Conservation (phyloP, 2,888 invertebrate genomes). For the Tinea semifulvella region DNA sequence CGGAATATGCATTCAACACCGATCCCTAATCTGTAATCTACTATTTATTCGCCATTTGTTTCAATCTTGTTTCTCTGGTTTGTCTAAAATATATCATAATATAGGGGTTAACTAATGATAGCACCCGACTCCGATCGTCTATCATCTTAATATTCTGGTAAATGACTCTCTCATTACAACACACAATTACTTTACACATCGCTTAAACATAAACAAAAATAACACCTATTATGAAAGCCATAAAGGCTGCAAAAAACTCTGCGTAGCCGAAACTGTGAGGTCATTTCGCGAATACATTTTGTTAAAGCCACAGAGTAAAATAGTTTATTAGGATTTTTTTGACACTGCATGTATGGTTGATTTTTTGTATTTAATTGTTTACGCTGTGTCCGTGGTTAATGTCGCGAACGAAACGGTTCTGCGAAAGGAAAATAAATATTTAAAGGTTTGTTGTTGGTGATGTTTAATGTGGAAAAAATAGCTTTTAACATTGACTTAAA, state of each 20-base stretch:
- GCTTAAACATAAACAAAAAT: neutral
- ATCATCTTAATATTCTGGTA: constrained; percentile 23
- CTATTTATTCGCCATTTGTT: neutral
- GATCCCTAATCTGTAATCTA: neutral
- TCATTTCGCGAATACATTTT: neutral
- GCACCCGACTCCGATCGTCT: constrained; percentile 1
- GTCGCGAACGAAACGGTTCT: constrained; percentile 8
- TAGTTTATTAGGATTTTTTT: no score
- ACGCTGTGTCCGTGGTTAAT: constrained; percentile 10
- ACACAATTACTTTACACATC: neutral
- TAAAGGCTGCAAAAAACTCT: neutral
- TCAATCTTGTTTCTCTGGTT: no score
- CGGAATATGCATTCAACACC: no score
- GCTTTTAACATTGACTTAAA: no score
- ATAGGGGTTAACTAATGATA: neutral
- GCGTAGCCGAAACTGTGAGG: neutral
- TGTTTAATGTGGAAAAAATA: constrained; percentile 2
- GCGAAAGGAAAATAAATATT: constrained; percentile 10
- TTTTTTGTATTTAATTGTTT: no score
- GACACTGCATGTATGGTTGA: no score
- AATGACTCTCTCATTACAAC: constrained; percentile 47
- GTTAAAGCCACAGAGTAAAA: neutral
- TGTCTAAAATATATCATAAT: neutral
- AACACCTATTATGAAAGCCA: neutral
- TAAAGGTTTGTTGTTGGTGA: constrained; percentile 5